Percentiles rank a stretch among this genome's conserved stretches.
Evolutionary conservation across 2,888 invertebrate genomes (phyloP).

Genomic region (Drosophila algonquin): DNA sequence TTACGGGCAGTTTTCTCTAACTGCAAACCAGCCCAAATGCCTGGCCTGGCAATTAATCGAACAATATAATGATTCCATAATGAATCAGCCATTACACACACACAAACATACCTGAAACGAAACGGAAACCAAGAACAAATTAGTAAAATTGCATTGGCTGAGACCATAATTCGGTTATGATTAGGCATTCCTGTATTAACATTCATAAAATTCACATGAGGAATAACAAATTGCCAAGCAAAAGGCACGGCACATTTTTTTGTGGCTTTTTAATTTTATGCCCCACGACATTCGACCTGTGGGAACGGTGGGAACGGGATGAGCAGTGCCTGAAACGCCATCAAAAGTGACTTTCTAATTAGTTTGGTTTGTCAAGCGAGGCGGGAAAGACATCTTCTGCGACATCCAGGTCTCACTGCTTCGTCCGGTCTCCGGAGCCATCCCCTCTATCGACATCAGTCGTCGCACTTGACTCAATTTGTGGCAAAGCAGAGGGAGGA

Average conservation of each 20-base stretch:
- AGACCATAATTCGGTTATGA: conserved; percentile 24
- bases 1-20: conserved; percentile 43
- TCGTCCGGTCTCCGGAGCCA: not conserved
- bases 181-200: conserved; percentile 27
- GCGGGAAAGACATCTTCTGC: conserved; percentile 30
- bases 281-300: conserved; percentile 63
- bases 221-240: not conserved
- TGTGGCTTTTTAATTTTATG: conserved; percentile 72
- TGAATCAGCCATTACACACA: conserved; percentile 17
- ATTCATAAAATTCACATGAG: conserved; percentile 32
- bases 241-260: conserved; percentile 20
- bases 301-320: conserved; percentile 42
- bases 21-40: conserved; percentile 37
- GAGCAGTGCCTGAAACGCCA: conserved; percentile 40
- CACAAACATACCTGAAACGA: conserved; percentile 30
- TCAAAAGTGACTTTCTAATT: conserved; percentile 78
- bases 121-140: conserved; percentile 10
- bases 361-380: conserved; percentile 71
- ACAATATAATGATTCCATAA: conserved; percentile 50
- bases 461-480: conserved; percentile 75
- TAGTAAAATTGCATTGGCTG: conserved; percentile 24
- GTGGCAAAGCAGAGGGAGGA: not conserved
- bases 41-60: conserved; percentile 65
- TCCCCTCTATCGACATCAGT: conserved; percentile 26
- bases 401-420: conserved; percentile 2